These are phyloP conservation scores for Callinectes sapidus DNA, from an alignment of 2,888 invertebrate species.

Conservation along the genomic window DNA sequence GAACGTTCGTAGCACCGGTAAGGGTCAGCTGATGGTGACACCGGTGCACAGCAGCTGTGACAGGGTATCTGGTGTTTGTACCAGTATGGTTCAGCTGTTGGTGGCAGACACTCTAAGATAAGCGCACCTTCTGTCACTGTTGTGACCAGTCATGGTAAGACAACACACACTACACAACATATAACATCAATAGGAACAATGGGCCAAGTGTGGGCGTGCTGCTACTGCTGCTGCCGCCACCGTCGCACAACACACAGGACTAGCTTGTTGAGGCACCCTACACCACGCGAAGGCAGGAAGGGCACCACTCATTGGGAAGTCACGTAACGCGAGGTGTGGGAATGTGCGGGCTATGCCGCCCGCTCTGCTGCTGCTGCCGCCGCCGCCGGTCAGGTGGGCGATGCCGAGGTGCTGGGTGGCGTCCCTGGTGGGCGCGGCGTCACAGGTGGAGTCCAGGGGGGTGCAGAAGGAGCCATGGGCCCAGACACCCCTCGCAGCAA, in stretches of 20 bases:
- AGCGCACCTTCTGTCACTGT: conserved; percentile 52
- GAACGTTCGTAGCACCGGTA: conserved; percentile 39
- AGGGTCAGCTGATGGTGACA: conserved; percentile 35
- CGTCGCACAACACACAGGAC: conserved; percentile 68
- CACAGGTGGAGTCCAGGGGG: conserved; percentile 63
- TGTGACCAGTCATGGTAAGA: conserved; percentile 65
- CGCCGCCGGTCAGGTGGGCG: conserved; percentile 52
- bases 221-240: conserved; percentile 67
- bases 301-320: conserved; percentile 67
- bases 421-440: conserved; percentile 56
- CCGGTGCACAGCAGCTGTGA: conserved; percentile 27
- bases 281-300: conserved; percentile 39
- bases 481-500: conserved; percentile 62
- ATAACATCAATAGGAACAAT: conserved; percentile 72
- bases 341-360: conserved; percentile 66
- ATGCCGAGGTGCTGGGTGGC: conserved; percentile 56
- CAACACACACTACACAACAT: conserved; percentile 72
- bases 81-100: conserved; percentile 42
- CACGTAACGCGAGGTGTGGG: conserved; percentile 66
- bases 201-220: conserved; percentile 68
- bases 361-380: conserved; percentile 54
- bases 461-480: conserved; percentile 57
- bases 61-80: conserved; percentile 4
- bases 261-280: conserved; percentile 66
- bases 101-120: conserved; percentile 44